A percentile compares a stretch with the other conserved stretches of the same genome.
Conservation (phyloP, 2,797 vertebrate species). For the Smutsia temminckii region DNA sequence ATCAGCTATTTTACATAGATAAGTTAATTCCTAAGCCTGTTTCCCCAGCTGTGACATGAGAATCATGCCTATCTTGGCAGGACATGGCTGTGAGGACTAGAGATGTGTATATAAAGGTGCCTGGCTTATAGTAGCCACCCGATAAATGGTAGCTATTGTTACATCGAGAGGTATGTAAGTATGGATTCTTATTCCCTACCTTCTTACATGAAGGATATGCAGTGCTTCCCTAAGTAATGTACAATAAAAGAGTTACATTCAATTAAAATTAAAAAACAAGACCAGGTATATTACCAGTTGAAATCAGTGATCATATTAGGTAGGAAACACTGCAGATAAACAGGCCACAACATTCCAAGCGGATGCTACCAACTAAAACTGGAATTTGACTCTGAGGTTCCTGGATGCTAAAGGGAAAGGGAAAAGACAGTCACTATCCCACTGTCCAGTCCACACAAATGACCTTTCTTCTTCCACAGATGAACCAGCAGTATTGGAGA, state of each 20-base stretch:
- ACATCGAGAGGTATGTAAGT: background rate
- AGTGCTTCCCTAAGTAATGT: background rate
- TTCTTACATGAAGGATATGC: background rate
- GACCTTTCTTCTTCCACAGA: conserved; percentile 83
- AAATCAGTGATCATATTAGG: background rate
- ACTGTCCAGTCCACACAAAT: background rate
- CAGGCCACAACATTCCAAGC: background rate
- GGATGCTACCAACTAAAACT: background rate
- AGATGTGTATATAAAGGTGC: background rate
- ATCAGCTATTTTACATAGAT: background rate
- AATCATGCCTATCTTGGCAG: background rate
- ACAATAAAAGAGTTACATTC: background rate
- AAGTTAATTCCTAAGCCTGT: background rate
- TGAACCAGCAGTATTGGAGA: conserved; percentile 94
- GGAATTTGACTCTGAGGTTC: background rate
- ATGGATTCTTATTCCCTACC: background rate
- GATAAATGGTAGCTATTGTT: background rate
- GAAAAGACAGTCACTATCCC: background rate
- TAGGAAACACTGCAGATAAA: background rate
- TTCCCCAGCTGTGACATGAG: background rate
- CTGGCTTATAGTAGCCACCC: background rate
- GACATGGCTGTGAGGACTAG: background rate
- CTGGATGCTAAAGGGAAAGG: background rate
- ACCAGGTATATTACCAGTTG: background rate
- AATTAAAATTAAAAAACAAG: background rate